Evolutionary conservation across 2,797 vertebrate genomes (phyloP), one percentile per base, ranked within the genome.

Genomic region (Melanotaenia boesemani): DNA sequence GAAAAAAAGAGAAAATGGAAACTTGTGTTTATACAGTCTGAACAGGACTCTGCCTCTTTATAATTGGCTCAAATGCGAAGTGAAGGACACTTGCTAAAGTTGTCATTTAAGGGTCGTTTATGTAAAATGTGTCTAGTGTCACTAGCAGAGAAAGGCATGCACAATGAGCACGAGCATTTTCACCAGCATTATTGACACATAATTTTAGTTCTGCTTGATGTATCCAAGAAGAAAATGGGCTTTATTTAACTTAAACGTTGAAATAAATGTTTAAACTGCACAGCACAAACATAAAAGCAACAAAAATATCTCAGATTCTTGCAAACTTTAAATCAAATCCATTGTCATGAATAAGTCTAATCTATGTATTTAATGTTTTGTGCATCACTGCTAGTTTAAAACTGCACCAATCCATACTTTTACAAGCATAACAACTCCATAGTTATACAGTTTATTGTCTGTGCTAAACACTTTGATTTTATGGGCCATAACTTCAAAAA

Each of bases 1-100:
- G 66, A 74, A 58, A 82, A 34, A 63, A 66, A 20, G 20, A 8
- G 18, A 48, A 48, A 48, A 48, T 8, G 44, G 85, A 83, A 84
- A 87, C 70, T 77, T 88, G 88, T 75, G 84, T 84, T 24, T 70
- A 88, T 86, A 57, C 44, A 57, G 61, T 30, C 65, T 85, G 85
- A 85, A 88, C 70, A 46, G 63, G 60, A 54, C 76, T 76, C 77
- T 58, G 69, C 65, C 24, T 83, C 82, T 80, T 79, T 70, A 81
- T 92, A 93, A 94, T 90, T 92, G 88, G 82, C 77, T 89, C 82
- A 90, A 92, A 92, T 63, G 72, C 90, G 87, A 80, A 61, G 41
- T 69, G 76, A 80, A 70, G 85, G 66, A 85, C 86, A 83, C 89
- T 91, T 87, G 89, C 82, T 89, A 87, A 80, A 76, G 69, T 63